Conservation (phyloP, 2,888 invertebrate genomes). For the Allolobophora icterica region DNA sequence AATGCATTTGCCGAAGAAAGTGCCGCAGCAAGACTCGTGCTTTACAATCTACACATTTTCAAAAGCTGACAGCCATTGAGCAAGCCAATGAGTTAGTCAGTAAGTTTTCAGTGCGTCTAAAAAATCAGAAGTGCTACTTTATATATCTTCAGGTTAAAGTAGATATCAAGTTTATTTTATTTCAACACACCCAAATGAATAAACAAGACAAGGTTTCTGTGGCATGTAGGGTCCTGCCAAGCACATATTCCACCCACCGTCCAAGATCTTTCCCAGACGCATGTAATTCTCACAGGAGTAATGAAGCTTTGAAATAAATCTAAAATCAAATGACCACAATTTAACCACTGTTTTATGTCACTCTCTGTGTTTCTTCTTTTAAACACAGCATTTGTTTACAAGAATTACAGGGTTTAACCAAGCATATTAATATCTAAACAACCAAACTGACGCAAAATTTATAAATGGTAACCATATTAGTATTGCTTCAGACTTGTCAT, state of each 20-base stretch:
- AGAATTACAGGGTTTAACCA: no score
- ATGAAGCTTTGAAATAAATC: neutral
- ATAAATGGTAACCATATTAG: no score
- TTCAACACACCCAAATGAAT: neutral
- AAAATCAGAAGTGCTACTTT: neutral
- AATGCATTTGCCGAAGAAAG: no score
- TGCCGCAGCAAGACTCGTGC: no score
- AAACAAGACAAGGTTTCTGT: constrained; percentile 4
- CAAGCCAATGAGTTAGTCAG: neutral
- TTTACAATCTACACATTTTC: neutral
- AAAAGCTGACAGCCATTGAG: neutral
- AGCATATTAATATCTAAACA: no score
- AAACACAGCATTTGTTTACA: no score
- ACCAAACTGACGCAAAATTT: no score
- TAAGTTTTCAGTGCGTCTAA: no score
- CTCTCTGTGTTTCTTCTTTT: neutral
- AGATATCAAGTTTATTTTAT: neutral
- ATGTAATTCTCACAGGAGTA: neutral
- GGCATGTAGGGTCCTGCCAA: neutral
- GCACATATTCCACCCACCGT: constrained; percentile 17
- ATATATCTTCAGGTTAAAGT: neutral
- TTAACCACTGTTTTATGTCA: neutral
- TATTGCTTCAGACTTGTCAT: no score
- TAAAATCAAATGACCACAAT: neutral
- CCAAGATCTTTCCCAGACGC: neutral